phyloP scores from a whole-genome alignment of 2,888 invertebrate genomes.

The Sarcophaga caerulescens region DNA sequence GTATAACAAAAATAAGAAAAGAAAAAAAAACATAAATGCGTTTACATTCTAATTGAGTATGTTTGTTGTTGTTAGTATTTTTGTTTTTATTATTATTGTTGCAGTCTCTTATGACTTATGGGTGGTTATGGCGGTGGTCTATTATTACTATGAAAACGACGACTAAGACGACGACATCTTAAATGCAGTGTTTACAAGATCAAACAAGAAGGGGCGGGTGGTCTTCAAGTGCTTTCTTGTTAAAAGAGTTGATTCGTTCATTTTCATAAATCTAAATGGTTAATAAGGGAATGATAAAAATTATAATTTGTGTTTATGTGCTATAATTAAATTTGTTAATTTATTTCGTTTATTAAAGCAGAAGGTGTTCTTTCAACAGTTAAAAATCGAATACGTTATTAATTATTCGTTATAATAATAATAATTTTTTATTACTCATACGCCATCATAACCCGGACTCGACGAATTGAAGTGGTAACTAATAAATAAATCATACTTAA shows the following conservation, averaged over 20 bases:
- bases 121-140: constrained; percentile 39
- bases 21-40: constrained; percentile 55
- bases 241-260: not conserved
- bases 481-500: not conserved
- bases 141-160: not conserved
- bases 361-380: too few relatives aligned
- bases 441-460: not conserved
- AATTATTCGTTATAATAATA: not conserved
- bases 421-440: not conserved
- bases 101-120: constrained; percentile 45
- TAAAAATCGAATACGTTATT: not conserved
- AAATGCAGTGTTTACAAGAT: constrained; percentile 54
- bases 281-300: too few relatives aligned
- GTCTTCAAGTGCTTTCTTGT: not conserved
- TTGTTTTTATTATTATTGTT: constrained; percentile 25
- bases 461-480: not conserved
- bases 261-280: too few relatives aligned
- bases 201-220: constrained; percentile 28
- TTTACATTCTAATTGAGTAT: constrained; percentile 60
- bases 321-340: too few relatives aligned
- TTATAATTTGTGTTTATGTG: too few relatives aligned
- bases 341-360: too few relatives aligned
- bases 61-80: constrained; percentile 43
- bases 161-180: constrained; percentile 11
- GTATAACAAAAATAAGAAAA: constrained; percentile 2